phyloP scores from a whole-genome alignment of 2,888 invertebrate genomes.

The Fissipunctia ypsillon region DNA sequence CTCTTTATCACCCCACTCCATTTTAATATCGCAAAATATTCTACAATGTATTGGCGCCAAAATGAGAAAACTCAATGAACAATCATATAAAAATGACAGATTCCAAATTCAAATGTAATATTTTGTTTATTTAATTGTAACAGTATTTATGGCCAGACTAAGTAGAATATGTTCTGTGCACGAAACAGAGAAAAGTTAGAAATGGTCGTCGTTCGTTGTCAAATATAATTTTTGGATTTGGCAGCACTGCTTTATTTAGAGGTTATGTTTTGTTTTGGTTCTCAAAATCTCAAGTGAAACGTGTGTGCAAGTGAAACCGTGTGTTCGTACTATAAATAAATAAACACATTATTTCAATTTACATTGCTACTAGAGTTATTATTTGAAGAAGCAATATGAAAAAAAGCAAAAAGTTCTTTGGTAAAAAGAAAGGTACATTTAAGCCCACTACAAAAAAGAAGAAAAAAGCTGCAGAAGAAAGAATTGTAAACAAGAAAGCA shows the following conservation, averaged over 20 bases:
- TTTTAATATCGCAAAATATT: too few species aligned
- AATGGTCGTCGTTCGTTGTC: neutral
- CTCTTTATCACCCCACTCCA: too few species aligned
- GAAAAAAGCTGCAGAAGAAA: conserved; percentile 74
- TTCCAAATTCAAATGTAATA: too few species aligned
- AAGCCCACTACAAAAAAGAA: conserved; percentile 76
- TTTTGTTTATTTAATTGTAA: too few species aligned
- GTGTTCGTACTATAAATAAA: neutral
- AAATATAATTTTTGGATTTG: neutral
- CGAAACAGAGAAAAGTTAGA: too few species aligned
- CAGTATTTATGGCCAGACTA: too few species aligned
- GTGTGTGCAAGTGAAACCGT: neutral
- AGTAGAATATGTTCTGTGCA: too few species aligned
- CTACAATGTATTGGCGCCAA: too few species aligned
- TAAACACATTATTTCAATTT: conserved; percentile 6
- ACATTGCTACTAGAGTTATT: neutral
- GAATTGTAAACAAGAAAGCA: conserved; percentile 82
- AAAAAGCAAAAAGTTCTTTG: conserved; percentile 76
- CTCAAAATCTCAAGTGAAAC: neutral
- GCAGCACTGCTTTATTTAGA: neutral
- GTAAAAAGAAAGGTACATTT: conserved; percentile 74
- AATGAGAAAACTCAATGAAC: too few species aligned
- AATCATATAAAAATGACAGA: too few species aligned
- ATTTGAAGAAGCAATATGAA: conserved; percentile 70
- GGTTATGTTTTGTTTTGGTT: conserved; percentile 23